Evolutionary conservation across 2,888 invertebrate species (phyloP), one percentile per base, ranked within the genome.

Genomic region (Neelides folsomi): DNA sequence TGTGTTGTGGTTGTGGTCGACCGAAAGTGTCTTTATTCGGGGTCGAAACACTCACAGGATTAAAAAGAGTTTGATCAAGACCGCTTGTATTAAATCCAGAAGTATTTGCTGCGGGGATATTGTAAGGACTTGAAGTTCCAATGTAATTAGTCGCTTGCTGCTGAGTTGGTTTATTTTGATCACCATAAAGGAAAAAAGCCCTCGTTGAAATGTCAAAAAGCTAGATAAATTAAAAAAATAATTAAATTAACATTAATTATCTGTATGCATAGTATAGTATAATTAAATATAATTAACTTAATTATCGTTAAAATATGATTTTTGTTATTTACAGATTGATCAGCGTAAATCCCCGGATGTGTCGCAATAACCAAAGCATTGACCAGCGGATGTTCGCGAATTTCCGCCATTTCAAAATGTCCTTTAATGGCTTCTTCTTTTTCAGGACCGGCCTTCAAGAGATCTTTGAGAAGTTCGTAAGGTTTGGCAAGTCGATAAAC

Each of bases 151-250:
- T 18, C 35, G 46, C 3, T 18, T 27, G n/a, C 39, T 44, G 51
- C 13, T 42, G 43, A 13, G 51, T 41, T 35, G 16, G 19, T 18
- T 42, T 43, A 35, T 54, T 76, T 66, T 90, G 89, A 1, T 87
- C 86, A 19, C 95, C 94, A 68, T 88, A 92, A 58, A 89, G 72
- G 71, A 93, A 87, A 72, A 93, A 90, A 0, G 93, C 90, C 63
- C 88, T 80, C 0, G 88, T 83, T 0, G 94, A 93, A 83, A 87
- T 85, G 67, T 90, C 84, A 46, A 83, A 79, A 1, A 79, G 70
- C 73, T 77, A 67, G 2, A 65, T 27, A 59, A 40, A 56, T 51
- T n/a, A 41, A 3, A 41, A 47, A 48, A 3, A 51, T 35, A 5
- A 44, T 2, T 44, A 7, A 19, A 13, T 40, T 10, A 6, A 6